Evolutionary conservation across 2,113 vertebrate species (phyloP).

Genomic region (Todiramphus chloris): DNA sequence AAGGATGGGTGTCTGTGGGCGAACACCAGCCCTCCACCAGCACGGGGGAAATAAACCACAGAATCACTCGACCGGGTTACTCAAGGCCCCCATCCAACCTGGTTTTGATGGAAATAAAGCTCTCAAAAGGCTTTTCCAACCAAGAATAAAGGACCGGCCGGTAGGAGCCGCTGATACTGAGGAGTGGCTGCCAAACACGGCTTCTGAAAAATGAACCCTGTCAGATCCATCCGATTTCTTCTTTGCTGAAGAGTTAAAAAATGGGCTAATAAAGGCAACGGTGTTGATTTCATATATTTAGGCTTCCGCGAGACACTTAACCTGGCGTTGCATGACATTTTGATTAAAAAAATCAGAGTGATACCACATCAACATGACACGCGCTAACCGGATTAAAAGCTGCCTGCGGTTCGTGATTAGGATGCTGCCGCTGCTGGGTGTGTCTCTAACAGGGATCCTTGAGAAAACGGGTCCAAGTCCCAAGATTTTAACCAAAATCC

Average conservation of each 20-base stretch:
- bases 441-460: neutral
- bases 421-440: neutral
- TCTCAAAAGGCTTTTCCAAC: no score
- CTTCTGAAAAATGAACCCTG: neutral
- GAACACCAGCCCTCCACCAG: rapidly evolving
- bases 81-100: no score
- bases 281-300: neutral
- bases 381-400: neutral
- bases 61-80: no score
- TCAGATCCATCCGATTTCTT: neutral
- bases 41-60: rapidly evolving
- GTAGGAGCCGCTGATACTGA: rapidly evolving
- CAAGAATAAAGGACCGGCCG: rapidly evolving
- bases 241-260: neutral
- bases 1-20: rapidly evolving
- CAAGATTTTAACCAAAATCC: neutral
- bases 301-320: neutral
- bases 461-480: neutral
- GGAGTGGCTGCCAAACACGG: rapidly evolving
- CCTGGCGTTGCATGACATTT: neutral
- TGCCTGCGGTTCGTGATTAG: neutral
- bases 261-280: neutral
- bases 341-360: neutral
- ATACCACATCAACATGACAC: neutral
- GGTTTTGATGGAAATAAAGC: no score